Base-by-base conservation (phyloP, 2,888 invertebrate genomes). In the Cheilosia pagana region DNA sequence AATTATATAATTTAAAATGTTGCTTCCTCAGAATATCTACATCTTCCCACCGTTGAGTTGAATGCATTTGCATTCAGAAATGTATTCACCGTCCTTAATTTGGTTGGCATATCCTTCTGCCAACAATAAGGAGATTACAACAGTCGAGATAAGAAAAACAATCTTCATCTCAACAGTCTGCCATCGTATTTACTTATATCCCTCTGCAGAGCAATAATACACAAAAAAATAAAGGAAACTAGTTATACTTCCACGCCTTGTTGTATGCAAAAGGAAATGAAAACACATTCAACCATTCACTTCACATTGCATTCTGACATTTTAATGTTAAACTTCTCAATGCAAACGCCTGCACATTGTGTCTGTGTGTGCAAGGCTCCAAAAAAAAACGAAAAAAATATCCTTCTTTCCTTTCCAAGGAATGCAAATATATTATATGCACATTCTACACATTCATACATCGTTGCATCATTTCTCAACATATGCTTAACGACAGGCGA, bases 261-360 rank as follows among this genome's bases (percentile, higher is more conserved):
- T 21, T 60, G 25, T 68, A 53, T 67, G 53, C 43, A 41, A 53
- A 59, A 70, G 55, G 77, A 77, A 77, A 77, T 77, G 62, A 63
- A 71, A 77, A 62, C 19, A 70, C 52, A 76, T 68, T 45, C 76
- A 60, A 53, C 19, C 48, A 48, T 71, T 78, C 63, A 78, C 62
- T 78, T 71, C 77, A 78, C 62, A 63, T 63, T 78, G 71, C 57
- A 71, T 70, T 71, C 57, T 63, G 45, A 50, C 25, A 59, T 60
- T 72, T 53, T 19, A 53, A 62, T 43, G 43, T 48, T 72, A 53
- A 60, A n/a, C 28, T 43, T 19, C 50, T 8, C 43, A 45, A 10
- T 16, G 14, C 55, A 41, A 48, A 3, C 10, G 48, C 8, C 53
- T 35, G 52, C 14, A 14, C 3, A 12, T 4, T n/a, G n/a, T n/a